Evolutionary conservation across 37 sponge, comb jelly and placozoan species (phyloP).

Genomic region (Beroe forskalii): DNA sequence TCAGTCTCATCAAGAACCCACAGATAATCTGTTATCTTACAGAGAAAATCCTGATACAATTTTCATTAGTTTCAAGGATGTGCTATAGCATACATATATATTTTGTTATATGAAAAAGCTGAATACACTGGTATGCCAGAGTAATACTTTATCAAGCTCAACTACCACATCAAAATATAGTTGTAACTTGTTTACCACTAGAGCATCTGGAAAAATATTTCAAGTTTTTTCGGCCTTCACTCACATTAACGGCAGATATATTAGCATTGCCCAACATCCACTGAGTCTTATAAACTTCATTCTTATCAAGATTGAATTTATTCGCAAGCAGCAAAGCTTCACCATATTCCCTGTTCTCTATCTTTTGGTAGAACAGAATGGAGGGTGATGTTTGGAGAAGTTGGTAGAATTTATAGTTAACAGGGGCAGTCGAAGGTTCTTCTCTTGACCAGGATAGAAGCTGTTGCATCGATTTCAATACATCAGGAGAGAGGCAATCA

Average conservation of each 20-base stretch:
- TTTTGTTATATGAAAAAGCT: no score
- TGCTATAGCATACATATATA: no score
- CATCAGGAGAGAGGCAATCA: background rate
- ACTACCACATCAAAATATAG: no score
- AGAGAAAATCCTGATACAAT: slow-evolving; percentile 17
- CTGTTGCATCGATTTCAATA: slow-evolving; percentile 11
- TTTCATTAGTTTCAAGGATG: no score
- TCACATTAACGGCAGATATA: slow-evolving; percentile 30
- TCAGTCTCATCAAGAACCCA: slow-evolving; percentile 61
- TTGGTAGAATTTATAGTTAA: slow-evolving; percentile 41
- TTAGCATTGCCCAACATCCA: background rate
- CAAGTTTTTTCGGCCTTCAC: no score
- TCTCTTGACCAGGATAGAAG: slow-evolving; percentile 13
- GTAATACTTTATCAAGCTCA: no score
- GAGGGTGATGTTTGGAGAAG: slow-evolving; percentile 45
- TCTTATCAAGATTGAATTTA: slow-evolving; percentile 13
- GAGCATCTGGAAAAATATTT: no score
- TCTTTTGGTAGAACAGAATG: slow-evolving; percentile 47
- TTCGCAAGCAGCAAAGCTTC: slow-evolving; percentile 36
- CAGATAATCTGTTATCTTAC: slow-evolving; percentile 8
- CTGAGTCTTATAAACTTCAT: slow-evolving; percentile 58
- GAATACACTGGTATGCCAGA: no score
- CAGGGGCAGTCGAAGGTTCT: background rate
- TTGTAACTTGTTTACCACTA: no score
- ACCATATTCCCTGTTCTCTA: slow-evolving; percentile 1